phyloP scores from a whole-genome alignment of 1,140 invertebrate species.

The Hyphantria cunea region DNA sequence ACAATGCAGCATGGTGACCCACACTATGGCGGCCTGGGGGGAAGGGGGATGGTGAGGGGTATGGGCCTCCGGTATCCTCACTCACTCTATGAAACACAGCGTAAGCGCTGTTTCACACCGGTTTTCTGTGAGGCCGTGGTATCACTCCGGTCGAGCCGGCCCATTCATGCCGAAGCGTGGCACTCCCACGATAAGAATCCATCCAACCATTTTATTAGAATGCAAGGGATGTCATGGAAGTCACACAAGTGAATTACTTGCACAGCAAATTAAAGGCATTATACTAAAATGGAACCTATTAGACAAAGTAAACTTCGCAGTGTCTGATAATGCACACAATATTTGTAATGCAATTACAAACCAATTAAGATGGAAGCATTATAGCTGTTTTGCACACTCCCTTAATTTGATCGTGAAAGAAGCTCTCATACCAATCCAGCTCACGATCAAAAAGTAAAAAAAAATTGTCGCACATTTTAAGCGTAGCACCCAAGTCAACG shows the following conservation, averaged over 20 bases:
- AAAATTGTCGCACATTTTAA: conserved; percentile 10
- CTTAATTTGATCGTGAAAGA: conserved; percentile 12
- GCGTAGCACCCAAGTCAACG: not conserved
- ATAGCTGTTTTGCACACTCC: conserved; percentile 13
- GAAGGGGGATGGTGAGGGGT: too few relatives aligned
- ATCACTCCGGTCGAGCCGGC: too few relatives aligned
- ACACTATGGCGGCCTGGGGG: too few relatives aligned
- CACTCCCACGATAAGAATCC: too few relatives aligned
- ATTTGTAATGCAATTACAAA: conserved; percentile 8
- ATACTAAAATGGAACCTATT: not conserved
- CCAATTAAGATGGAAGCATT: conserved; percentile 14
- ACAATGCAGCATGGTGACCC: too few relatives aligned
- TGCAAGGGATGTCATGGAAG: conserved; percentile 30
- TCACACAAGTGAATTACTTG: conserved; percentile 34
- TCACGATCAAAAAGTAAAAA: conserved; percentile 4
- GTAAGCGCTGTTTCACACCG: too few relatives aligned
- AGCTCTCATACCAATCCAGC: not conserved
- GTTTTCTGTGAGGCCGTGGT: too few relatives aligned
- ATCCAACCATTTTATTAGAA: conserved; percentile 20
- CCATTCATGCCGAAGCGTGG: too few relatives aligned
- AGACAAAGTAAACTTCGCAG: not conserved
- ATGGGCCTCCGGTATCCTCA: too few relatives aligned
- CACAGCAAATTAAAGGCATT: too few relatives aligned
- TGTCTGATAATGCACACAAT: not conserved
- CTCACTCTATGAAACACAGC: too few relatives aligned